Evolutionary conservation across 1,140 invertebrate genomes (phyloP).

Genomic region (Procambarus virginalis): DNA sequence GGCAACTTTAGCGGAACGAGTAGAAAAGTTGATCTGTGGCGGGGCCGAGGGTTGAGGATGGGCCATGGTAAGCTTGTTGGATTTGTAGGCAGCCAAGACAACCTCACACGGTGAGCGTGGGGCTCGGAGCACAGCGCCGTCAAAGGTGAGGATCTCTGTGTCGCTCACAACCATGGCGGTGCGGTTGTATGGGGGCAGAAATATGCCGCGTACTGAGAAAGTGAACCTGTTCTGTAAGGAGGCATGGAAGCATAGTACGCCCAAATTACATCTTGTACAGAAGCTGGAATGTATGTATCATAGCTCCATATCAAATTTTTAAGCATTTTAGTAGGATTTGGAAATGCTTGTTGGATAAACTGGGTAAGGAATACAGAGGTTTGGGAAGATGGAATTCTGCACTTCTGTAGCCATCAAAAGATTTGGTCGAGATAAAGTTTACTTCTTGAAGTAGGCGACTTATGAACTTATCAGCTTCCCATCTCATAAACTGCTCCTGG

Average conservation of each 20-base stretch:
- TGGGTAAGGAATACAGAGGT: constrained; percentile 26
- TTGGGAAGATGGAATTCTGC: background rate
- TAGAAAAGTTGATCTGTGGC: constrained; percentile 22
- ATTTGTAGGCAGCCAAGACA: constrained; percentile 1
- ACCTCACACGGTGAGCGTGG: constrained; percentile 30
- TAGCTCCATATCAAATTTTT: constrained; percentile 1
- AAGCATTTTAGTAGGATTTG: background rate
- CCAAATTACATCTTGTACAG: background rate
- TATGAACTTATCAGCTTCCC: background rate
- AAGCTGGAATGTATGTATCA: background rate
- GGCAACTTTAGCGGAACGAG: background rate
- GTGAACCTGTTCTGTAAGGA: background rate
- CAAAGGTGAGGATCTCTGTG: constrained; percentile 49
- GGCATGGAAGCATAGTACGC: background rate
- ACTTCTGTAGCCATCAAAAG: too few relatives aligned
- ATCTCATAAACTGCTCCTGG: background rate
- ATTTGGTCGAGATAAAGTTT: background rate
- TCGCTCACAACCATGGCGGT: constrained; percentile 38
- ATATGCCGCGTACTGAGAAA: too few relatives aligned
- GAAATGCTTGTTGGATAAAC: background rate
- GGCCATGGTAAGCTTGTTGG: constrained; percentile 15
- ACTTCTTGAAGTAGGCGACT: background rate
- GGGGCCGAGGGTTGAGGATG: background rate
- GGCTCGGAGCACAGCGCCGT: constrained; percentile 29
- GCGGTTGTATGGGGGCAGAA: constrained; percentile 30